Evolutionary conservation across 2,797 vertebrate genomes (phyloP), one percentile per base, ranked within the genome.

Genomic region (Tiaroga cobitis): DNA sequence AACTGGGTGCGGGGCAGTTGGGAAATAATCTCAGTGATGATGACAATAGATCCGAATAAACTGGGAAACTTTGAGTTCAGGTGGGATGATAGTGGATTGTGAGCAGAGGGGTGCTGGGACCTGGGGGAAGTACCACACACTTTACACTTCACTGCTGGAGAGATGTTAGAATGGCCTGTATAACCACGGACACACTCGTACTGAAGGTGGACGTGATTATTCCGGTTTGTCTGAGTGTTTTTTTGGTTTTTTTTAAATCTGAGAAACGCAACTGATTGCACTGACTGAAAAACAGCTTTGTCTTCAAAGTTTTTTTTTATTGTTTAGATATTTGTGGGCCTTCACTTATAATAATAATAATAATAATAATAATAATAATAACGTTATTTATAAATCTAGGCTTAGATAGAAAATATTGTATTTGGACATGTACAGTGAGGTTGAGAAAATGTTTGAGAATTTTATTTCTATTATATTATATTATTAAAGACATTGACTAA

Each of bases 11-110:
- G 29, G 73, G 79, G 24, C 78, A 84, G 81, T 74, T 37, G 39
- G 67, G 87, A 56, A 89, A 87, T 74, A 79, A 90, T 83, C 82
- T 68, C 59, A 77, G 59, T 37, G 70, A 83, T 69, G 85, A 82
- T 84, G 83, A 89, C 73, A 78, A 85, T 86, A 83, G 81, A 86
- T 88, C 76, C 68, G 61, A 67, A 32, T 37, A 75, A 39, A 32
- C 19, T 70, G 24, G 19, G 32, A 56, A 43, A 32, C 29, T 59
- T 34, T n/a, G 19, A 70, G 29, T 61, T n/a, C 51, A 21, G n/a
- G 15, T 34, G 29, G 73, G 32, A 76, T 32, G n/a, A n/a, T 56
- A 15, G 19, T 56, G 63, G 11, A 54, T 39, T n/a, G 41, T 32
- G n/a, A 37, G 16, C 9, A 65, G 43, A 83, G 41, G 41, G 26